These are phyloP conservation scores for Pectinophora gossypiella DNA, from an alignment of 1,140 invertebrate genomes.

Conservation along the genomic window DNA sequence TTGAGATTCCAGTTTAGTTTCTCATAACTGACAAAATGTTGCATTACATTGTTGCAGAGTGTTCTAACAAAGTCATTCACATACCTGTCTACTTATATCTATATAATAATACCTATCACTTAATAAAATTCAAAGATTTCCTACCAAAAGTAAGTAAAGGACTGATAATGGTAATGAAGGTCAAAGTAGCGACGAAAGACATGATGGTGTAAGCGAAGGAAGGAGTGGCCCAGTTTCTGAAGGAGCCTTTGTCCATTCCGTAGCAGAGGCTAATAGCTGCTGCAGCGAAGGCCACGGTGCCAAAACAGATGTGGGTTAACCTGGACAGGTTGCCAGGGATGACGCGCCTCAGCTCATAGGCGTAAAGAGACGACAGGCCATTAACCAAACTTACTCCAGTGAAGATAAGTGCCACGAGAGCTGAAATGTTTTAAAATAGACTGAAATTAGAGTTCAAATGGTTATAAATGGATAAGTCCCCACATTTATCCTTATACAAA, in stretches of 20 bases:
- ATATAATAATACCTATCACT: too few species aligned
- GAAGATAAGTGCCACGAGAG: conserved; percentile 42
- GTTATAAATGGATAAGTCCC: too few species aligned
- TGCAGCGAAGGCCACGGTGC: conserved; percentile 29
- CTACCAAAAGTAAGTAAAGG: conserved; percentile 36
- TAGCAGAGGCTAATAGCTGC: conserved; percentile 34
- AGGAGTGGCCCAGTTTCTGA: conserved; percentile 27
- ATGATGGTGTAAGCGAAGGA: conserved; percentile 21
- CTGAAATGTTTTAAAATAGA: too few species aligned
- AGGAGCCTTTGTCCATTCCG: conserved; percentile 36
- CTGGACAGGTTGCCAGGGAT: conserved; percentile 40
- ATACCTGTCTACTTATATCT: too few species aligned
- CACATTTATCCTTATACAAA: too few species aligned
- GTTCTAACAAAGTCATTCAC: too few species aligned
- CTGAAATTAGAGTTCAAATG: too few species aligned
- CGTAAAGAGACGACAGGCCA: conserved; percentile 42
- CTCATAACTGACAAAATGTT: too few species aligned
- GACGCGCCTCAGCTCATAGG: conserved; percentile 34
- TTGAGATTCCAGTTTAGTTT: too few species aligned
- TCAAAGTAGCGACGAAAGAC: conserved; percentile 25
- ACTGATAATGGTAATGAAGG: conserved; percentile 35
- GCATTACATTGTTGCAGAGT: too few species aligned
- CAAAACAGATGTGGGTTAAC: conserved; percentile 44
- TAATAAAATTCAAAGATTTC: too few species aligned
- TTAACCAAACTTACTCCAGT: conserved; percentile 40